Conservation (phyloP, 2,797 vertebrate genomes). For the Naso thynnoides region DNA sequence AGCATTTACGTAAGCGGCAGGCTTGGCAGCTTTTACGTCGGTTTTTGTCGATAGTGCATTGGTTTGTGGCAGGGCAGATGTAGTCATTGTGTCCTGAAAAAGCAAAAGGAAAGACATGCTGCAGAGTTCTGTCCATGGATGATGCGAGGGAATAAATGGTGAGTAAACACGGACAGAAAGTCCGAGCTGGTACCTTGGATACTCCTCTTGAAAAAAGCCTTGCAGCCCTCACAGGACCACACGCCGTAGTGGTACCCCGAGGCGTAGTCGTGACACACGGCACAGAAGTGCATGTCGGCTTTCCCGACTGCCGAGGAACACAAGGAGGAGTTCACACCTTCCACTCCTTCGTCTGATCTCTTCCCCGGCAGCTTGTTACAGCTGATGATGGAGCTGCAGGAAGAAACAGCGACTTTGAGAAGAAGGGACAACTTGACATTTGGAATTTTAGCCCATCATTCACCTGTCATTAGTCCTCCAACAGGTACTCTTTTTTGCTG, state of each 20-base stretch:
- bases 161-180: not conserved
- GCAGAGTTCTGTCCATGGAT: rapidly evolving
- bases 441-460: conserved; percentile 37
- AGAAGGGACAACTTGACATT: conserved; percentile 66
- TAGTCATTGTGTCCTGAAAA: conserved; percentile 95
- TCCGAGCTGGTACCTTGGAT: conserved; percentile 90
- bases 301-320: conserved; percentile 73
- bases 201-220: conserved; percentile 99
- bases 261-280: conserved; percentile 96
- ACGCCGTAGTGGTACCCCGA: conserved; percentile 99
- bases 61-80: conserved; percentile 98
- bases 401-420: conserved; percentile 27
- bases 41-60: conserved; percentile 98
- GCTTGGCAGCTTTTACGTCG: conserved; percentile 98
- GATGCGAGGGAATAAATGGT: rapidly evolving
- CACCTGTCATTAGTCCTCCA: conserved; percentile 23
- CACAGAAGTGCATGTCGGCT: conserved; percentile 93
- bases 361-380: conserved; percentile 74
- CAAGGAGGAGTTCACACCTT: conserved; percentile 77
- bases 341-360: conserved; percentile 59
- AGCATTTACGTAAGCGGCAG: conserved; percentile 96
- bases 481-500: not conserved
- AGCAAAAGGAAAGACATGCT: not conserved
- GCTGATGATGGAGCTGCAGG: conserved; percentile 60
- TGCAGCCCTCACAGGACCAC: conserved; percentile 99